A percentile compares a stretch with the other conserved stretches of the same genome.
Evolutionary conservation across 2,113 vertebrate genomes (phyloP).

Genomic region (Dendrocopos noguchii): DNA sequence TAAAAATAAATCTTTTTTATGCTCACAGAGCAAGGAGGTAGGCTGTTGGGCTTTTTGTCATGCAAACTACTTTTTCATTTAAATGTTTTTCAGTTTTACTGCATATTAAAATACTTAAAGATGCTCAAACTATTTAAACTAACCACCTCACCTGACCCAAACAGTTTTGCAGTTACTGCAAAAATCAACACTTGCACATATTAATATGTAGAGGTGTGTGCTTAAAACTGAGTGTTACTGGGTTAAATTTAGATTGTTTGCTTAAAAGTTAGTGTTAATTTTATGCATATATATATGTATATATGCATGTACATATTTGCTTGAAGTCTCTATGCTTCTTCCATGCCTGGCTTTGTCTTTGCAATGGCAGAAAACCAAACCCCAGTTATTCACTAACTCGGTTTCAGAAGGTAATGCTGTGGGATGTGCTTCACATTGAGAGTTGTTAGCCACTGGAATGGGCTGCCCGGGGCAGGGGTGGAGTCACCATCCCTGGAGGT

Average conservation of each 20-base stretch:
- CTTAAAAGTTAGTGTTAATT: not conserved
- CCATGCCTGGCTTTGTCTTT: not conserved
- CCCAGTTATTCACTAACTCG: not conserved
- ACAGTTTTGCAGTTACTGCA: not conserved
- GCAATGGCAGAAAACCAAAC: not conserved
- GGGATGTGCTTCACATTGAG: not conserved
- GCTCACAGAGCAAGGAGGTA: not conserved
- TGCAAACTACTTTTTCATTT: not conserved
- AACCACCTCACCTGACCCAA: not conserved
- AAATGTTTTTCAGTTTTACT: not conserved
- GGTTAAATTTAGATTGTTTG: not conserved
- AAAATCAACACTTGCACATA: not conserved
- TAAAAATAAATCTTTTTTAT: not conserved
- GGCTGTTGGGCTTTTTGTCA: not conserved
- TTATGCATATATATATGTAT: not conserved
- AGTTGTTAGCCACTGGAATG: too few species aligned
- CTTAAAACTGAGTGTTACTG: not conserved
- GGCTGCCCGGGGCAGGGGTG: too few species aligned
- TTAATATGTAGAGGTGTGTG: not conserved
- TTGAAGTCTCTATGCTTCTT: not conserved
- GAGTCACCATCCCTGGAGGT: too few species aligned
- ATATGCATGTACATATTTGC: not conserved
- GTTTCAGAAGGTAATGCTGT: not conserved
- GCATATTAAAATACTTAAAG: not conserved
- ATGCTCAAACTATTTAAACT: not conserved